Evolutionary conservation across 2,888 invertebrate species (phyloP), one percentile per base, ranked within the genome.

Genomic region (Dermolepida albohirtum): DNA sequence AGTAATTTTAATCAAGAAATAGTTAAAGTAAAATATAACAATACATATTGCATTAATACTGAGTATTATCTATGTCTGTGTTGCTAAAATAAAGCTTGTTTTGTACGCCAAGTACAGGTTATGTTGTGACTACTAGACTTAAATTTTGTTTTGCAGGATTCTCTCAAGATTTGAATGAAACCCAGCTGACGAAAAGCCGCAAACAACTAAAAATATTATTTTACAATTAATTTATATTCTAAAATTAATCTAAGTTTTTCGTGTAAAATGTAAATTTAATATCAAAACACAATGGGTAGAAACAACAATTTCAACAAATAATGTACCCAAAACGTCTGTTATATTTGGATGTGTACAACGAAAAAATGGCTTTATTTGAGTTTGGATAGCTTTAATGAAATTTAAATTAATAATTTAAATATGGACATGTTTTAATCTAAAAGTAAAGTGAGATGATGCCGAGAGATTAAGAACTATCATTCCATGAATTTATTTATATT

Each of bases 291-390:
- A 57, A 66, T 66, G 66, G 47, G 17, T 22, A 66, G 66, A 41
- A 40, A 27, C 49, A 47, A 47, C 47, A 47, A 62, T 62, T 34
- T 17, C 49, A 34, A 49, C 41, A 50, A 59, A 59, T 59, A 49
- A 67, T 63, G 55, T 50, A 63, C 40, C 51, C 34, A 51, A 67
- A 62, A 52, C 51, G 51, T 59, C 34, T 41, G 51, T 51, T 51
- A 44, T 43, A 51, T 14, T 63, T 52, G 12, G 43, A 62, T 62
- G 67, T 63, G 41, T 62, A 67, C 64, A 66, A 67, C 66, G 66
- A 79, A 76, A 82, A 79, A 78, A 84, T 84, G 84, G 83, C 83
- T 75, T 76, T 84, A 75, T 84, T 84, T 74, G 84, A 84, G 76
- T 84, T 83, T 73, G 84, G 84, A 70, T 84, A 83, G 66, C 41